phyloP scores from a whole-genome alignment of 2,888 invertebrate species.

The Biston betularia region DNA sequence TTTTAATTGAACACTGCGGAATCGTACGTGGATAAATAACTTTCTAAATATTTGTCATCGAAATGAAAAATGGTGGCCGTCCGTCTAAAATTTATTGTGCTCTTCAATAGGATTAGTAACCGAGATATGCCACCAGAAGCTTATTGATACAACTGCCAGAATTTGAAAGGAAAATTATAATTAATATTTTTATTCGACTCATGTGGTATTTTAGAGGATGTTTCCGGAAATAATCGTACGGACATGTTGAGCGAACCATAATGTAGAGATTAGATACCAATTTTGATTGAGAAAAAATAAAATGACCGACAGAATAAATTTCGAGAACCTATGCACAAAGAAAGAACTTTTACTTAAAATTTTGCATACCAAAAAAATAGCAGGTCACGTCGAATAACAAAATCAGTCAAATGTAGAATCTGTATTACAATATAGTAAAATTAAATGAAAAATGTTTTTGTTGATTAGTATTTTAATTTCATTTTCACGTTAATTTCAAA shows the following conservation, averaged over 20 bases:
- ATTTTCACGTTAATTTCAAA: too few species aligned
- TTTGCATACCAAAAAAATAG: too few species aligned
- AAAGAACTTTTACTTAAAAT: too few species aligned
- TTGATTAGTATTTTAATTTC: too few species aligned
- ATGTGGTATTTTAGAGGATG: constrained; percentile 60
- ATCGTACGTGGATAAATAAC: constrained; percentile 80
- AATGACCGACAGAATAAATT: too few species aligned
- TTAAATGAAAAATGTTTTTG: too few species aligned
- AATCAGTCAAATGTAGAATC: too few species aligned
- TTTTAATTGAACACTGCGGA: constrained; percentile 74
- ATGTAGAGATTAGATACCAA: constrained; percentile 6
- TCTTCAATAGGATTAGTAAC: constrained; percentile 81
- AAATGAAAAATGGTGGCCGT: constrained; percentile 80
- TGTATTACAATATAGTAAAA: too few species aligned
- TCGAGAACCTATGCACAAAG: too few species aligned
- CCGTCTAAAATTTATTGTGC: constrained; percentile 71
- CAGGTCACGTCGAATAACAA: too few species aligned
- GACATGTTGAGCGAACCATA: constrained; percentile 32
- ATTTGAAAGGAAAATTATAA: constrained; percentile 66
- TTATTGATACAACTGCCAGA: constrained; percentile 64
- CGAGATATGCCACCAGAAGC: constrained; percentile 77
- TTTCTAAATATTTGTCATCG: constrained; percentile 85
- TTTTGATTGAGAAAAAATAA: neutral
- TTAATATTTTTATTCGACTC: constrained; percentile 65
- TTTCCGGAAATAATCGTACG: constrained; percentile 60